phyloP scores from a whole-genome alignment of 1,140 invertebrate species.

The Drosophila takahashii region DNA sequence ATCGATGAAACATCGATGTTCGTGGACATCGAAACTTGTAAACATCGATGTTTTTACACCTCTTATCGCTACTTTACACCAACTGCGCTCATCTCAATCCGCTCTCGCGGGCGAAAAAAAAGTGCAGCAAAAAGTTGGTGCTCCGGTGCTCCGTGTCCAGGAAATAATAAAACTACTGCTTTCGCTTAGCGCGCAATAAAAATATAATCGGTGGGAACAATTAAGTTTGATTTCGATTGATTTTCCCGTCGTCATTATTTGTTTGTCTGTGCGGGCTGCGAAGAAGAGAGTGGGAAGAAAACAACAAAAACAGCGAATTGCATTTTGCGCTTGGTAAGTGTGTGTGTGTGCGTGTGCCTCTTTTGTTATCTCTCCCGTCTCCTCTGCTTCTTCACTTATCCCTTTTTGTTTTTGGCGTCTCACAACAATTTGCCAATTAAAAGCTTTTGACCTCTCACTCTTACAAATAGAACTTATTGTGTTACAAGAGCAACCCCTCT shows the following conservation, averaged over 20 bases:
- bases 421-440: constrained; percentile 72
- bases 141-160: constrained; percentile 2
- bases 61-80: background rate
- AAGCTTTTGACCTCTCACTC: constrained; percentile 61
- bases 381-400: constrained; percentile 6
- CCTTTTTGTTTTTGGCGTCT: constrained; percentile 38
- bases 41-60: background rate
- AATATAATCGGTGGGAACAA: constrained; percentile 9
- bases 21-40: no score
- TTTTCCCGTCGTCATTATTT: constrained; percentile 25
- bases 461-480: constrained; percentile 20
- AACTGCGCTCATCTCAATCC: background rate
- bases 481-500: background rate
- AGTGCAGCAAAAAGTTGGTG: constrained; percentile 16
- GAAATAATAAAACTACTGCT: constrained; percentile 4
- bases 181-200: constrained; percentile 37
- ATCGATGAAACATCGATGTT: no score
- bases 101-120: constrained; percentile 15
- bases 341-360: background rate
- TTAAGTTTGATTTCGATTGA: constrained; percentile 43
- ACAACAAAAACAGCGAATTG: constrained; percentile 28
- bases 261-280: constrained; percentile 26
- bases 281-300: constrained; percentile 9
- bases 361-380: constrained; percentile 28
- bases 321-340: constrained; percentile 37